phyloP scores from a whole-genome alignment of 2,797 vertebrate species.

The Labeo calbasu region DNA sequence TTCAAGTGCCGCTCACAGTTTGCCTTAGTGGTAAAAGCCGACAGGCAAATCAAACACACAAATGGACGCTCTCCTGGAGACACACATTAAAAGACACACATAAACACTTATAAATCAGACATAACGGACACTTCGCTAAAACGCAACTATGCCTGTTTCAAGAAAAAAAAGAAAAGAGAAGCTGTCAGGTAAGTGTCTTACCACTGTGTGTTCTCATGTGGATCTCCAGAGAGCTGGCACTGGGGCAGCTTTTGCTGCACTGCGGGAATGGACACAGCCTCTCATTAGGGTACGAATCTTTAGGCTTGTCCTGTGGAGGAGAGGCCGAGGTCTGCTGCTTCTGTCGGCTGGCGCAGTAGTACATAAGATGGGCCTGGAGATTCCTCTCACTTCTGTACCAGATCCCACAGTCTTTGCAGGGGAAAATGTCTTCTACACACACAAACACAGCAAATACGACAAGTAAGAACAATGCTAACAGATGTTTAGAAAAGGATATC shows the following conservation, averaged over 20 bases:
- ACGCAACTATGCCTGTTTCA: background rate
- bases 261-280: slow-evolving; percentile 94
- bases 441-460: slow-evolving; percentile 6
- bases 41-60: slow-evolving; percentile 95
- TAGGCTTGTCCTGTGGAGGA: slow-evolving; percentile 86
- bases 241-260: slow-evolving; percentile 98
- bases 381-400: slow-evolving; percentile 98
- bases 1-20: slow-evolving; percentile 98
- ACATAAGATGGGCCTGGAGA: slow-evolving; percentile 95
- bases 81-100: slow-evolving; percentile 15
- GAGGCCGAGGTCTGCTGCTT: slow-evolving; percentile 79
- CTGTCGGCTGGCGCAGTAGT: slow-evolving; percentile 96
- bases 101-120: background rate
- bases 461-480: background rate
- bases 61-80: slow-evolving; percentile 92
- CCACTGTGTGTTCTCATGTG: slow-evolving; percentile 98
- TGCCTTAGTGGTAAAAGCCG: slow-evolving; percentile 97
- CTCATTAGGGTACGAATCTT: slow-evolving; percentile 93
- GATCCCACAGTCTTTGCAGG: slow-evolving; percentile 97
- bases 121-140: background rate
- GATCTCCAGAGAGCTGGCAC: slow-evolving; percentile 96
- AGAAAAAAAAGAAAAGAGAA: too few species aligned
- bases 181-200: slow-evolving; percentile 66
- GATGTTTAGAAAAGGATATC: background rate
- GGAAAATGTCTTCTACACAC: slow-evolving; percentile 92